Evolutionary conservation across 2,888 invertebrate genomes (phyloP), one percentile per base, ranked within the genome.

Genomic region (Leptinotarsa peninsularis): DNA sequence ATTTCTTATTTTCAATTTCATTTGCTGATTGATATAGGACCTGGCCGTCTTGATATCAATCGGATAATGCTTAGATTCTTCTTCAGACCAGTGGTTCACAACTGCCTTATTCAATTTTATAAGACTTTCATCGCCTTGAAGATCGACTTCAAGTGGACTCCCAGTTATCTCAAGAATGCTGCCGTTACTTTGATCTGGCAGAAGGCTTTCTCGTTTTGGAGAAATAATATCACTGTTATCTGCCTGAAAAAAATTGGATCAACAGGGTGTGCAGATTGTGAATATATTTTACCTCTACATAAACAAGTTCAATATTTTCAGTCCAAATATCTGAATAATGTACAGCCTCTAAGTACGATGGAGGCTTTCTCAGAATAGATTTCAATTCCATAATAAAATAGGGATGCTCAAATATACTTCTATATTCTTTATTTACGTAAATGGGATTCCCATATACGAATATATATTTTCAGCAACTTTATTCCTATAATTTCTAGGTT

Each of bases 71-170:
- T n/a, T 76, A 52, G 73, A 66, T 73, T 73, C 56, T 63, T 58
- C 49, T 78, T 75, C 70, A 54, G 49, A 50, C 71, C 76, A 74
- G 21, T 74, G 63, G n/a, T 74, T 56, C 43, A 66, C 23, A 54
- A 33, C 71, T 54, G 23, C 71, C 27, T 71, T 54, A 33, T 71
- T 54, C 49, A 33, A 49, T 43, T 60, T 18, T 4, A 54, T 52
- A 33, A 82, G 60, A 18, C 78, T 74, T n/a, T 82, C 82, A 76
- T 83, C 78, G 4, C 76, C 78, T 10, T 76, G 77, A 43, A 84
- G 76, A 78, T 83, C 82, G n/a, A 83, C 80, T 78, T 82, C 63
- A 69, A 84, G 75, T 1, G 84, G 84, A 72, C 77, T 77, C 17
- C 84, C 84, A 54, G 83, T 83, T 49, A 84, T 72, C 14, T 81